These are phyloP conservation scores for Ctena decussata DNA, from an alignment of 2,888 invertebrate genomes.

Conservation along the genomic window DNA sequence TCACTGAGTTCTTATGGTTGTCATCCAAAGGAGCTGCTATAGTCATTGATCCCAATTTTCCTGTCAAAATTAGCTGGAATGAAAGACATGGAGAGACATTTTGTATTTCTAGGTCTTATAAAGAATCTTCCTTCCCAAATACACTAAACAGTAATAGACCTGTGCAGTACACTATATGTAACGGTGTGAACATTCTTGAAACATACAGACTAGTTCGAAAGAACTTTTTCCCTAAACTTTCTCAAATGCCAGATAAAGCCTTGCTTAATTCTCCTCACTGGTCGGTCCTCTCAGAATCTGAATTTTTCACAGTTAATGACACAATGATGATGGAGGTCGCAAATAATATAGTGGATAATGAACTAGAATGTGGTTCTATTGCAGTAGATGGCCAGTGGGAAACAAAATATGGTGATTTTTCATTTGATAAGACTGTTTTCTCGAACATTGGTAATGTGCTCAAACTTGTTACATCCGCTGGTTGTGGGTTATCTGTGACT, in stretches of 20 bases:
- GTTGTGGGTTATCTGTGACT: slow-evolving; percentile 64
- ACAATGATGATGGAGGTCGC: slow-evolving; percentile 70
- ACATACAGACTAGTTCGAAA: slow-evolving; percentile 90
- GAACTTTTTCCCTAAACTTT: slow-evolving; percentile 89
- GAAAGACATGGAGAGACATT: slow-evolving; percentile 87
- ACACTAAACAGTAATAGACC: slow-evolving; percentile 88
- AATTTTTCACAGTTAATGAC: slow-evolving; percentile 90
- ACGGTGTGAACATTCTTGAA: slow-evolving; percentile 89
- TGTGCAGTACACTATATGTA: slow-evolving; percentile 90
- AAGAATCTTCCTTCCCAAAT: slow-evolving; percentile 62
- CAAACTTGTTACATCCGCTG: slow-evolving; percentile 28
- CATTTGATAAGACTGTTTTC: slow-evolving; percentile 89
- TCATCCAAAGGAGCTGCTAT: slow-evolving; percentile 91
- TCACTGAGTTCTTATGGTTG: slow-evolving; percentile 88
- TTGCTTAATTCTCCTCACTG: slow-evolving; percentile 95
- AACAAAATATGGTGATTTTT: slow-evolving; percentile 93
- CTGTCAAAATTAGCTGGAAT: slow-evolving; percentile 93
- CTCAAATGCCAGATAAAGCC: slow-evolving; percentile 89
- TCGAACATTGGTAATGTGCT: slow-evolving; percentile 67
- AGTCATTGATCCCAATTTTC: slow-evolving; percentile 90
- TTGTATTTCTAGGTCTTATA: slow-evolving; percentile 73
- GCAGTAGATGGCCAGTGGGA: slow-evolving; percentile 96
- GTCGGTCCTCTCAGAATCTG: slow-evolving; percentile 95
- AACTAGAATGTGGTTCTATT: slow-evolving; percentile 78
- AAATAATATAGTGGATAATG: slow-evolving; percentile 65